Evolutionary conservation across 1,140 invertebrate species (phyloP).

Genomic region (Cydia amplana): DNA sequence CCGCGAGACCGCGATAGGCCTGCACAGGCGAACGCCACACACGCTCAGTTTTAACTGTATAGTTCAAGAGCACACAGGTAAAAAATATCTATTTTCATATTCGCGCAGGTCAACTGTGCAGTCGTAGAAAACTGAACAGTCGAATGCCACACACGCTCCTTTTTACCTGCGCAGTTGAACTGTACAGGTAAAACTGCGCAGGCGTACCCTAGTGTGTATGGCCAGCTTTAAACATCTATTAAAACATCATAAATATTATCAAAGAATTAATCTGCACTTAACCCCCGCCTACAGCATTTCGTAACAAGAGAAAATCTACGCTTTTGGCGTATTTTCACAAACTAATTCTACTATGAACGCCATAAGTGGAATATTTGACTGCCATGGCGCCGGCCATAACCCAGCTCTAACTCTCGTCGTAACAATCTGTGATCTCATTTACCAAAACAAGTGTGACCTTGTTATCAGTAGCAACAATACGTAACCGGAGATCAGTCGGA

Average conservation of each 20-base stretch:
- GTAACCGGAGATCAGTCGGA: neutral
- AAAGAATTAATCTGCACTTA: conserved; percentile 11
- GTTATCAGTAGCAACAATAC: neutral
- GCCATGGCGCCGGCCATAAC: conserved; percentile 23
- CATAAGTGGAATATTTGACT: conserved; percentile 28
- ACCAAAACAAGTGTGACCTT: neutral
- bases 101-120: too few species aligned
- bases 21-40: too few species aligned
- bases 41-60: too few species aligned
- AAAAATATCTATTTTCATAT: too few species aligned
- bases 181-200: too few species aligned
- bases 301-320: conserved; percentile 23
- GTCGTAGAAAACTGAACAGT: too few species aligned
- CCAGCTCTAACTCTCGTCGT: neutral
- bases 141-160: too few species aligned
- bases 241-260: neutral
- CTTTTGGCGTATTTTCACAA: conserved; percentile 24
- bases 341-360: conserved; percentile 9
- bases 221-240: neutral
- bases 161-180: too few species aligned
- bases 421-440: neutral
- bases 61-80: too few species aligned
- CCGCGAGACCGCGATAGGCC: too few species aligned
- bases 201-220: too few species aligned
- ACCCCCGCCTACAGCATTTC: neutral